phyloP scores from a whole-genome alignment of 2,888 invertebrate genomes.

The Gandaritis pyraliata region DNA sequence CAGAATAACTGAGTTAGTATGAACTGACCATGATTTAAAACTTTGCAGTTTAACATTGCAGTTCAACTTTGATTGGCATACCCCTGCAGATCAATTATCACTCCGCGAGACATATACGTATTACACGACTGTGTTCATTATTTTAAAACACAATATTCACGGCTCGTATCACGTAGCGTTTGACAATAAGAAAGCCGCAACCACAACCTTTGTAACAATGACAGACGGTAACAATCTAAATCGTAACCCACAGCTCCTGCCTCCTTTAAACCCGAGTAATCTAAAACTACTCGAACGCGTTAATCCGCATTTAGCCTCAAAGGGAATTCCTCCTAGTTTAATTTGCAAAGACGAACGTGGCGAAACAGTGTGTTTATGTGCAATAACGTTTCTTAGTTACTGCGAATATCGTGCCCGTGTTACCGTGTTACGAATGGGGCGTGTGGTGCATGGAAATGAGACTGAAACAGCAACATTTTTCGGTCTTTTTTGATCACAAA shows the following conservation, averaged over 20 bases:
- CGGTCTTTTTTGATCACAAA: no score
- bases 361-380: constrained; percentile 53
- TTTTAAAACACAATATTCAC: no score
- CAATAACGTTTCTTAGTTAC: constrained; percentile 51
- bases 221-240: constrained; percentile 24
- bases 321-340: constrained; percentile 50
- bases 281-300: constrained; percentile 52
- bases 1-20: no score
- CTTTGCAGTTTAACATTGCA: no score
- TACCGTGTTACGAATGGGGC: constrained; percentile 26
- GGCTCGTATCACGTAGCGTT: background rate
- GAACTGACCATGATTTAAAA: no score
- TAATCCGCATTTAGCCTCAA: constrained; percentile 40
- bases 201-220: constrained; percentile 7
- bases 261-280: constrained; percentile 43
- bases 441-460: constrained; percentile 21
- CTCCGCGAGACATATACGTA: no score
- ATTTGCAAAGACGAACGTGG: constrained; percentile 53
- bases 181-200: constrained; percentile 8
- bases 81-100: no score
- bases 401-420: constrained; percentile 44
- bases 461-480: no score
- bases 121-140: no score
- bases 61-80: no score
- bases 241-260: constrained; percentile 22